These are phyloP conservation scores for Phylloscopus whistleri DNA, from an alignment of 2,113 vertebrate genomes.

Conservation along the genomic window DNA sequence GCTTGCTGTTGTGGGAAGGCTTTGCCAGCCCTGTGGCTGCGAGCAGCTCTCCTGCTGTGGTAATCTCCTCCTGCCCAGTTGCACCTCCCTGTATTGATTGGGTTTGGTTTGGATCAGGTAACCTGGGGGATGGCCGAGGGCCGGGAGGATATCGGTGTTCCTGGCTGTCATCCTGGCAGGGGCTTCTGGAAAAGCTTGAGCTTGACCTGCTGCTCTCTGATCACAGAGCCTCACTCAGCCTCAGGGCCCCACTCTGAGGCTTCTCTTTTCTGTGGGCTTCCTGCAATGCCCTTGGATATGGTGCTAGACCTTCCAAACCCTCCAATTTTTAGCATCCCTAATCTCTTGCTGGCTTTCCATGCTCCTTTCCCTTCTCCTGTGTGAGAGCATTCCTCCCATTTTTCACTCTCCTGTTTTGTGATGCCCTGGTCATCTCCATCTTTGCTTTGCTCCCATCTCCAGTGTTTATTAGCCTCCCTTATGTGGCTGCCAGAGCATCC, in stretches of 20 bases:
- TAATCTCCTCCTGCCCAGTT: not conserved
- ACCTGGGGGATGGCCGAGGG: not conserved
- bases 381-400: not conserved
- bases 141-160: not conserved
- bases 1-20: not conserved
- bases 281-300: not conserved
- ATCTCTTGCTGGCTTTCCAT: not conserved
- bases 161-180: not conserved
- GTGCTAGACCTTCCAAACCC: not conserved
- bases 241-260: not conserved
- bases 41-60: not conserved
- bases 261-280: not conserved
- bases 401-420: not conserved
- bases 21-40: not conserved
- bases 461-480: not conserved
- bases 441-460: not conserved
- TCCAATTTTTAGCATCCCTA: not conserved
- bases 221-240: accelerated
- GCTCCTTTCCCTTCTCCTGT: not conserved
- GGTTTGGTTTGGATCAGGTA: not conserved
- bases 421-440: not conserved
- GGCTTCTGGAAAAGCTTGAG: not conserved
- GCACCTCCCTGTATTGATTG: not conserved
- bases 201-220: not conserved
- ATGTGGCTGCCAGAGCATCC: not conserved